A percentile compares a stretch with the other conserved stretches of the same genome.
Evolutionary conservation across 2,888 invertebrate genomes (phyloP).

Genomic region (Ennomos fuscantarius): DNA sequence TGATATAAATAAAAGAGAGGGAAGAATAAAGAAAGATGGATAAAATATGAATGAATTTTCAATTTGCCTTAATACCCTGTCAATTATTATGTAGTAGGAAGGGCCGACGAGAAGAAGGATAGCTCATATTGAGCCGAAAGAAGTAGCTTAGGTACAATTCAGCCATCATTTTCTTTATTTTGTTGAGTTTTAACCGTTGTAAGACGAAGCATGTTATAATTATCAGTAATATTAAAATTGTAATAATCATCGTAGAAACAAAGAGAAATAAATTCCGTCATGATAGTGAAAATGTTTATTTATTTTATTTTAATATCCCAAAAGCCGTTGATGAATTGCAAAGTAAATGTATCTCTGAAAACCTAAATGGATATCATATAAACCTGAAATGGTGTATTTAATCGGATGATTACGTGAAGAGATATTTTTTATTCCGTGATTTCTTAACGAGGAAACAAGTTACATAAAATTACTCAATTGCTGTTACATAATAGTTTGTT

Average conservation of each 20-base stretch:
- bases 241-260: constrained; percentile 76
- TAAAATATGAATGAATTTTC: constrained; percentile 61
- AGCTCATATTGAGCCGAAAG: constrained; percentile 83
- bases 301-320: constrained; percentile 49
- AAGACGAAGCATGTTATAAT: constrained; percentile 63
- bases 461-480: constrained; percentile 14
- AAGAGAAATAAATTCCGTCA: constrained; percentile 80
- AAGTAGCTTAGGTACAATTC: constrained; percentile 73
- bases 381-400: not conserved
- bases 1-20: constrained; percentile 73
- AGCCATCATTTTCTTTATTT: constrained; percentile 68
- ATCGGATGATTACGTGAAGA: not conserved
- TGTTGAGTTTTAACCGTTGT: constrained; percentile 67
- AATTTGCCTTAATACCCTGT: constrained; percentile 68
- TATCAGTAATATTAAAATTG: constrained; percentile 63
- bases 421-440: not conserved
- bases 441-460: constrained; percentile 6
- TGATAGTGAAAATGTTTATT: constrained; percentile 58
- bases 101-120: constrained; percentile 78
- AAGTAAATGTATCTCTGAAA: not conserved
- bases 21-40: constrained; percentile 59
- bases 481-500: constrained; percentile 19
- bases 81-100: constrained; percentile 66
- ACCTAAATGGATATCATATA: not conserved
- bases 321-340: not conserved